Conservation (phyloP, 2,888 invertebrate genomes). For the Elaeidobius kamerunicus region DNA sequence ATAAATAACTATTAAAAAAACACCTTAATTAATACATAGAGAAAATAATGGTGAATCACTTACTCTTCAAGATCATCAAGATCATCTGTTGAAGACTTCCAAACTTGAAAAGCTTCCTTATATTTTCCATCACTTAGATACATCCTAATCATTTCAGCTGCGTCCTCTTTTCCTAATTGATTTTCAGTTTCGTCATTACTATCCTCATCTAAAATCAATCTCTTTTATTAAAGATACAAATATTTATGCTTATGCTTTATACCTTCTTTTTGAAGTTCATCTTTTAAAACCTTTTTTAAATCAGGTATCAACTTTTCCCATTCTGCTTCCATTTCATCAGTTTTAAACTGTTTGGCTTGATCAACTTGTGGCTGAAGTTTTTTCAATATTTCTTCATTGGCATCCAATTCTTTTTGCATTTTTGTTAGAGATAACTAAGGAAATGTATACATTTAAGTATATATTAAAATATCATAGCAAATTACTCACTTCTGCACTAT, state of each 20-base stretch:
- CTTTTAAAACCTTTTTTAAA: constrained; percentile 52
- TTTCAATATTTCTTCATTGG: constrained; percentile 49
- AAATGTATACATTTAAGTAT: constrained; percentile 2
- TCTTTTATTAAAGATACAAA: too few relatives aligned
- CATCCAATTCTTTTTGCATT: constrained; percentile 58
- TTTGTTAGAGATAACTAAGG: constrained; percentile 44
- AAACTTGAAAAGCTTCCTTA: constrained; percentile 51
- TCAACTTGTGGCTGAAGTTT: constrained; percentile 43
- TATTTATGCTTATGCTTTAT: too few relatives aligned
- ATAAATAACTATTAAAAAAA: background rate
- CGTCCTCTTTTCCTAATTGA: constrained; percentile 27
- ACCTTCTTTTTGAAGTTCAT: constrained; percentile 48
- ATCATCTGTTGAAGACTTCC: constrained; percentile 18
- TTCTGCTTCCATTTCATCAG: constrained; percentile 46
- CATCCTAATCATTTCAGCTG: constrained; percentile 29
- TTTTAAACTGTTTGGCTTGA: constrained; percentile 48
- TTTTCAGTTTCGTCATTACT: constrained; percentile 33
- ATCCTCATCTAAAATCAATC: constrained; percentile 30
- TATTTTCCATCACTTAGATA: constrained; percentile 53
- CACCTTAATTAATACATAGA: background rate
- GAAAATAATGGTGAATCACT: background rate
- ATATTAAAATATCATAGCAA: background rate
- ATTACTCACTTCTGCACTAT: constrained; percentile 65
- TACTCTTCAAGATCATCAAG: constrained; percentile 19
- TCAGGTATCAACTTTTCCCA: constrained; percentile 57